These are phyloP conservation scores for Tiliqua scincoides DNA, from an alignment of 2,113 vertebrate genomes.

Conservation along the genomic window DNA sequence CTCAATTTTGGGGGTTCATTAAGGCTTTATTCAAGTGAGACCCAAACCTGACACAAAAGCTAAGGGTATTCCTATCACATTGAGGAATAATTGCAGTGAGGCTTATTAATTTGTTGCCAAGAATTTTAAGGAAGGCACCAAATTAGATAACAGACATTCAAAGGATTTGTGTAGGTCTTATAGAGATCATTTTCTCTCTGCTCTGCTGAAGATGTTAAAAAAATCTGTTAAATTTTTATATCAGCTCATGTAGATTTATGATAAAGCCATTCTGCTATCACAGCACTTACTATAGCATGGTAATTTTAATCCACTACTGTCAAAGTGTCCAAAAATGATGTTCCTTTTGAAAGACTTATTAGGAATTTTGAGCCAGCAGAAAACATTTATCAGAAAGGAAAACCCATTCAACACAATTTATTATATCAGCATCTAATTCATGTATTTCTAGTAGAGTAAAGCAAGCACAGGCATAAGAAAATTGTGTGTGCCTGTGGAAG, in stretches of 20 bases:
- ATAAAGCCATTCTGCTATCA: conserved; percentile 22
- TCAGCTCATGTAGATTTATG: conserved; percentile 25
- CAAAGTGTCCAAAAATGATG: conserved; percentile 14
- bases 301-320: conserved; percentile 33
- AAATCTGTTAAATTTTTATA: conserved; percentile 16
- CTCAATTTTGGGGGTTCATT: not conserved
- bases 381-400: conserved; percentile 13
- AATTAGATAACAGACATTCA: not conserved
- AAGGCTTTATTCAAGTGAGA: conserved; percentile 8
- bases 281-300: conserved; percentile 22
- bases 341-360: conserved; percentile 31
- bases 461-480: not conserved
- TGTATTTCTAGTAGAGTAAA: not conserved
- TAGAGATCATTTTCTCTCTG: not conserved
- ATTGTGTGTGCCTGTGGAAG: not conserved
- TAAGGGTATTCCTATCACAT: not conserved
- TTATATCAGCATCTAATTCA: conserved; percentile 6
- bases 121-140: not conserved
- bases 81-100: not conserved
- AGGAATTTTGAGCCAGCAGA: conserved; percentile 18
- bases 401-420: conserved; percentile 11
- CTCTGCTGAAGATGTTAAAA: not conserved
- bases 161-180: not conserved
- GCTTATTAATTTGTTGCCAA: not conserved
- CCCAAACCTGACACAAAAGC: not conserved